Base-by-base conservation (phyloP, 2,888 invertebrate species). In the Operophtera brumata region DNA sequence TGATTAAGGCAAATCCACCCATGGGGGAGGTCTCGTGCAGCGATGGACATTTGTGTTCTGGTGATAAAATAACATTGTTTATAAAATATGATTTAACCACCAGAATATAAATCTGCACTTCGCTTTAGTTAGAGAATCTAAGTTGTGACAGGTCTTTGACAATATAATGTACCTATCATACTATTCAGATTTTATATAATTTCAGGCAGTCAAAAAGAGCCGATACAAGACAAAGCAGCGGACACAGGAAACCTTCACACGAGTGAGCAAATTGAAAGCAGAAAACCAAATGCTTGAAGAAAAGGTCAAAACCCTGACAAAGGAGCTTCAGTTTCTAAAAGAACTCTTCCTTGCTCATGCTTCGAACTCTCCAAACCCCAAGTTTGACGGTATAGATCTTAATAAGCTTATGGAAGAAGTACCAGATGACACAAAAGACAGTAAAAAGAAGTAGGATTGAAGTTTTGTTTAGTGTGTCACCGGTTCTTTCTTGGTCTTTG, bases 311-410 rank as follows among this genome's bases (percentile, higher is more conserved):
- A 93, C 94, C 51, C 84, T 96, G n/a, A 94, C 94, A 9, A 95
- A 95, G 75, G 96, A 96, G 75, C 82, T 96, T 14, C 93, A 94
- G 41, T 95, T 96, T 70, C 84, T 96, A 7, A 96, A 96, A 79
- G 95, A 96, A 73, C 83, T 96, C 49, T 95, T 96, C 72, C 81
- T 96, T 60, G 95, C 95, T 6, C 95, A 96, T 76, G 95, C 96
- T 34, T 94, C 95, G 68, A 93, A 91, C 54, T 80, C 87, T 56
- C 84, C 85, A 7, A 87, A 84, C 47, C 71, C 87, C 0, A 92
- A 93, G 68, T 91, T 92, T 69, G 90, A 91, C 32, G 91, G 91
- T 1, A 77, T 92, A 11, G 91, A 93, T 72, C 75, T 93, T 39
- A 86, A 92, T 39, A 91, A 92, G 67, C 77, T 93, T 0, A 67